Percentiles rank a stretch among this genome's conserved stretches.
Conservation (phyloP, 2,797 vertebrate species). For the Eospalax fontanierii region DNA sequence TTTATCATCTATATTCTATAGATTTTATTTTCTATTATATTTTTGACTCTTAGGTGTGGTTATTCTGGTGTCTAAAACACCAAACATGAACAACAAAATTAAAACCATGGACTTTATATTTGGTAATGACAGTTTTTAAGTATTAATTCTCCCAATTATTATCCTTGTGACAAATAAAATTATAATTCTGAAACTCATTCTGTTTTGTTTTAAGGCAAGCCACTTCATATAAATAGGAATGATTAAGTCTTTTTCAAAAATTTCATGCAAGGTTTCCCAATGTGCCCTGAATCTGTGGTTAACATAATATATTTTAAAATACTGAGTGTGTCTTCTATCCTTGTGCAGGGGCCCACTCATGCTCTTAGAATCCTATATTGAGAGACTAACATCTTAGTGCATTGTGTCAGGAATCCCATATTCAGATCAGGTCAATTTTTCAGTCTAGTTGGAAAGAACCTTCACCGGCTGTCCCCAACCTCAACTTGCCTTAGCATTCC, state of each 20-base stretch:
- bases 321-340: too few relatives aligned
- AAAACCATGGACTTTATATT: not conserved
- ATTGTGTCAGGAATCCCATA: too few relatives aligned
- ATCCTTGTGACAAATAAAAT: not conserved
- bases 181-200: not conserved
- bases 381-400: too few relatives aligned
- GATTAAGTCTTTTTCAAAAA: not conserved
- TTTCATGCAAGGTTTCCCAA: not conserved
- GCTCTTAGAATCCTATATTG: too few relatives aligned
- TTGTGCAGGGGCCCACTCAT: too few relatives aligned
- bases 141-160: not conserved
- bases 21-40: not conserved
- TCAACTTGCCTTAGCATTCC: too few relatives aligned
- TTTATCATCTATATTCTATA: not conserved
- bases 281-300: not conserved
- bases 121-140: not conserved
- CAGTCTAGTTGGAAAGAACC: too few relatives aligned
- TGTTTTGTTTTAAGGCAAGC: not conserved
- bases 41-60: not conserved
- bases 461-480: too few relatives aligned
- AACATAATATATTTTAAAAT: not conserved
- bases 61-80: not conserved
- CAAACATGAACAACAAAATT: not conserved
- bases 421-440: too few relatives aligned
- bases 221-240: not conserved